Conservation (phyloP, 2,888 invertebrate species). For the Leptinotarsa peninsularis region DNA sequence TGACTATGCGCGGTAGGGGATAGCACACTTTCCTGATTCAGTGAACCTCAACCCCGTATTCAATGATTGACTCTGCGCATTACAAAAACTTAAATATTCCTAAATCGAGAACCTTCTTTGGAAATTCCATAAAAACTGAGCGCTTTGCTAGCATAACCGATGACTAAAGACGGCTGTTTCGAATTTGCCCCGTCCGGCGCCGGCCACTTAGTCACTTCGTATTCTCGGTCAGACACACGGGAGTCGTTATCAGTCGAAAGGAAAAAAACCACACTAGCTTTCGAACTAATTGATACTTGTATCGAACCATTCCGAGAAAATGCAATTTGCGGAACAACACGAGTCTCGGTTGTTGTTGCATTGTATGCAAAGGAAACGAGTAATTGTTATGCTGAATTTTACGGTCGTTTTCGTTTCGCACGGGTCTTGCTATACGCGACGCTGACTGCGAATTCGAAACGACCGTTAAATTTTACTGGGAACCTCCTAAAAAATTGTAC, state of each 20-base stretch:
- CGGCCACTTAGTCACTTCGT: neutral
- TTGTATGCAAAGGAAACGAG: constrained; percentile 36
- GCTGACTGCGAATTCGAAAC: neutral
- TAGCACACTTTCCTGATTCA: no score
- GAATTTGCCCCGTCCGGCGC: no score
- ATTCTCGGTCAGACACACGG: neutral
- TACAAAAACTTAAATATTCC: no score
- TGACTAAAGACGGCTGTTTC: no score
- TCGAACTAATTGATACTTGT: constrained; percentile 18
- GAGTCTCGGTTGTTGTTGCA: neutral
- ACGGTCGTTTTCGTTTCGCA: constrained; percentile 25
- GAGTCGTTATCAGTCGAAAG: neutral
- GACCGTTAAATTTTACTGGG: neutral
- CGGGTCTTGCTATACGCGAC: neutral
- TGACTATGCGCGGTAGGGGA: no score
- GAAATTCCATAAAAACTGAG: no score
- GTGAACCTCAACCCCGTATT: no score
- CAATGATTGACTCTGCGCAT: no score
- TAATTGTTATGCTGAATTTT: constrained; percentile 40
- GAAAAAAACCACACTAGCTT: neutral
- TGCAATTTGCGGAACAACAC: constrained; percentile 3
- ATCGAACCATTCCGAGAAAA: constrained; percentile 1
- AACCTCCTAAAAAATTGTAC: neutral
- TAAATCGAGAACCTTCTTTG: no score
- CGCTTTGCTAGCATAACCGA: no score